Evolutionary conservation across 2,113 vertebrate genomes (phyloP), one percentile per base, ranked within the genome.

Genomic region (Trichomycterus rosablanca): DNA sequence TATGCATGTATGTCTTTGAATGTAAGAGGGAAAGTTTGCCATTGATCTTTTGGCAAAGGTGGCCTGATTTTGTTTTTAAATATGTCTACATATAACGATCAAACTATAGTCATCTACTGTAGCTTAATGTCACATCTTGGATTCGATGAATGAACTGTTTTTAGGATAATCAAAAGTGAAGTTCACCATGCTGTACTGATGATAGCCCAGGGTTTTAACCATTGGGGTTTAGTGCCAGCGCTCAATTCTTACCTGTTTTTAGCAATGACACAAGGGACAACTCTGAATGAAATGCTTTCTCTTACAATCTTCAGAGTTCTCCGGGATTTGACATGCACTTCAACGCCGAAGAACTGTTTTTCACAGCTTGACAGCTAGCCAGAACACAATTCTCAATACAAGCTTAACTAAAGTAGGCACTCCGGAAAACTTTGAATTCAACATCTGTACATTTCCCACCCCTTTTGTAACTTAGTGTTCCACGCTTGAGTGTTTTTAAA

Each of bases 401-500:
- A 15, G 15, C 24, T 45, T 20, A 26, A 44, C 12, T 30, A 48
- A 54, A 14, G n/a, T 34, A 34, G 14, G 32, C 20, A 42, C 14
- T n/a, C n/a, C n/a, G n/a, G n/a, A n/a, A n/a, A 45, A 1, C 44
- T 34, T 26, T 40, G 11, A 43, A 20, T 28, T 26, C n/a, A 22
- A 4, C 9, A 8, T 34, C 16, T 8, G 1, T 12, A 18, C 3
- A 37, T 12, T 26, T 26, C 12, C 7, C 12, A 6, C 7, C 20
- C 51, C 43, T 18, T 64, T 24, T 5, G 7, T 28, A 44, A 44
- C 26, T 26, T 55, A 53, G 18, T 22, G 37, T 22, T 32, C 28
- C 61, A 30, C 5, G 35, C 19, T 54, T 16, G 40, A 63, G 57
- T 50, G 39, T 70, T 68, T 73, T 70, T 71, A 62, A 59, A 30